Base-by-base conservation (phyloP, 2,888 invertebrate species). In the Isoperla grammatica region DNA sequence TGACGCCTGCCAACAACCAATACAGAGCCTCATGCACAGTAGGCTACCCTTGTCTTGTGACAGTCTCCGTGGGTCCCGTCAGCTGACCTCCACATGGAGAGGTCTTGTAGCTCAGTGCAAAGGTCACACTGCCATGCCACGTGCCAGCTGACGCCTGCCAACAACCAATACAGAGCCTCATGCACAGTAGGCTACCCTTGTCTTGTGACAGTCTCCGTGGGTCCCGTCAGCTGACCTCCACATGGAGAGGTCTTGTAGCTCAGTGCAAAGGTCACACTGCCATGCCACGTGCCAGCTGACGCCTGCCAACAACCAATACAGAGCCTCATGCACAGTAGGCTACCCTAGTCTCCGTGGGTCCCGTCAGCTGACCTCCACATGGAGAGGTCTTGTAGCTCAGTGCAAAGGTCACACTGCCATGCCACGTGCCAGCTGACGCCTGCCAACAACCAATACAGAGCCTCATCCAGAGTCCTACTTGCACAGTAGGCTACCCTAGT, bases 31-130 rank as follows among this genome's bases (percentile, higher is more conserved):
- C n/a, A n/a, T n/a, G n/a, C n/a, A n/a, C n/a, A n/a, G n/a, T n/a
- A n/a, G 82, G 78, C 70, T 77, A 79, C 71, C 80, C 73, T 68
- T 81, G 80, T 74, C 79, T 78, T 68, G 77, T 73, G 69, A 87
- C 69, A 63, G 73, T 68, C 68, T 76, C 76, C 66, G 72, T 65
- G 68, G 79, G 68, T 4, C 71, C 74, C 3, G 59, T 64, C 1
- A 85, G 60, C 4, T 76, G 64, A 4, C 89, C 90, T 15, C 92
- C 92, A 69, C 92, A 92, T 1, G 78, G 71, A 66, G 84, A 78
- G 60, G 79, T 79, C 61, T 79, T 77, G 69, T 87, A 91, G 0
- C 73, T 71, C 1, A 88, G 68, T 46, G 76, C 73, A 68, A 81
- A 84, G 62, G 75, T 71, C 23, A 82, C 67, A 4, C 43, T 63